Evolutionary conservation across 2,888 invertebrate genomes (phyloP), one percentile per base, ranked within the genome.

Genomic region (Chaetoderma sp.): DNA sequence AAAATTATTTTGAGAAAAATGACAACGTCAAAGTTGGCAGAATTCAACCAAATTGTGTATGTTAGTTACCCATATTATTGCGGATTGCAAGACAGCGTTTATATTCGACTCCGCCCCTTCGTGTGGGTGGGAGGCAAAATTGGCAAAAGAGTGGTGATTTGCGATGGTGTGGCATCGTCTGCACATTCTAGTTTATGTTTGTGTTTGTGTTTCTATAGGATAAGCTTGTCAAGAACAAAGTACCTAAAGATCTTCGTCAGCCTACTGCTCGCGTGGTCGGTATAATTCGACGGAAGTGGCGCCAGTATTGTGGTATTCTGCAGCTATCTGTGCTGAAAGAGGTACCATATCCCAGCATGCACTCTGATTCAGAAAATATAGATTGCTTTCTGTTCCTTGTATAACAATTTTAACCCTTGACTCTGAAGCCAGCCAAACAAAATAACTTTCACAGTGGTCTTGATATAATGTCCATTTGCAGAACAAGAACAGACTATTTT

Each of bases 261-360:
- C 82, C 93, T 1, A 94, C 94, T 0, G 95, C 93, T 0, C 88
- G 89, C 74, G 90, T 96, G 60, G 96, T 99, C n/a, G 98, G 97
- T 1, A 95, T 99, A 70, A 94, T 99, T 65, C 91, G 94, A 71
- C 90, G 98, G 63, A 98, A 98, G 84, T 98, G 98, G 97, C 89
- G 97, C 44, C 98, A 97, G 83, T 98, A 98, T 86, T 99, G 98
- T 88, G 99, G 99, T 16, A 95, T 98, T 76, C 87, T 99, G 61
- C 91, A 94, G 85, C 91, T 92, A 0, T 93, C 92, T 81, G 89
- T 90, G 23, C 88, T 93, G 45, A 90, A 84, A 71, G 85, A 86
- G 78, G 87, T 87, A 49, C 49, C 70, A 67, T n/a, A 54, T 21
- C 36, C 33, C 52, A 5, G 42, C 13, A 10, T 0, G 4, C 18